A percentile compares a stretch with the other conserved stretches of the same genome.
Conservation (phyloP, 2,113 vertebrate genomes). For the chimpanzee (Pan troglodytes) region NHGRI_mPanTro3-v2.1_pri NC_072407.2:127018501-127019000, state of each 20-base stretch:
- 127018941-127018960: not conserved
- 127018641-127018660: not conserved
- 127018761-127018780: not conserved
- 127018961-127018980: not conserved
- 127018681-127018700: not conserved
- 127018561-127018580: not conserved
- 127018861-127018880: not conserved
- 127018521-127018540: not conserved
- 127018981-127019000: slow-evolving; percentile 13
- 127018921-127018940: not conserved
- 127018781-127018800: not conserved
- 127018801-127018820: not conserved
- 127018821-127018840: not conserved
- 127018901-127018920: not conserved
- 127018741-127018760: not conserved
- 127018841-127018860: not conserved
- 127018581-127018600: not conserved
- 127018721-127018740: not conserved
- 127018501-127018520: not conserved
- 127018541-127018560: not conserved
- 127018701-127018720: not conserved
- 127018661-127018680: not conserved
- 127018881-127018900: not conserved
- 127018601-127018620: not conserved
- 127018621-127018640: not conserved